Base-by-base conservation (phyloP, 2,888 invertebrate genomes). In the Drosophila tripunctata region DNA sequence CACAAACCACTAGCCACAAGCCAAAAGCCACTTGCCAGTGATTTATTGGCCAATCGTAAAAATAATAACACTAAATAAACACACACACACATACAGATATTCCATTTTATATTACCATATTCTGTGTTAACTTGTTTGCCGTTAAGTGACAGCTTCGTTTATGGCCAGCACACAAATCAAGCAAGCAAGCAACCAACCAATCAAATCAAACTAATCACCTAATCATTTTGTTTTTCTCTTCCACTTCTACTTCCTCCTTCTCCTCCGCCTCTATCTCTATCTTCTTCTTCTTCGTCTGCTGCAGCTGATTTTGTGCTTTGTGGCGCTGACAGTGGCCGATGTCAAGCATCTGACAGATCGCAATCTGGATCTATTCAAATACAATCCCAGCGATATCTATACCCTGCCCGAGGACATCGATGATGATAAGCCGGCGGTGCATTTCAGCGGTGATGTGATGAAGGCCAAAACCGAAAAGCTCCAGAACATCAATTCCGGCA, bases 351-450 rank as follows among this genome's bases (percentile, higher is more conserved):
- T 89, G 55, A 86, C 86, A 64, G 87, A 89, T 65, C 85, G 84
- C 57, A 89, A 90, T 66, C 55, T 87, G 22, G 90, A 91, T 51
- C 75, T 91, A 27, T 91, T 91, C 63, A 90, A 91, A 78, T 91
- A 91, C 67, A 78, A 89, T 65, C 90, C 90, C 21, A 80, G 78
- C 57, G 91, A 91, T 68, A 64, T 91, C 33, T 91, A 89, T 50
- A 90, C 90, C 31, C 75, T 91, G 65, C 89, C 91, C 31, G 89
- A 90, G 73, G 90, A 91, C 61, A 88, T 90, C 67, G 91, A 91
- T 50, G 91, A 90, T 8, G 90, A 90, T 10, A 90, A 90, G 61
- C 90, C 91, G 10, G 91, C 91, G 31, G 81, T 86, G 12, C 52
- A 87, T 10, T 91, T 86, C 65, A 78, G 45, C 51, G 91, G 91